These are phyloP conservation scores for Acomys russatus DNA, from an alignment of 2,797 vertebrate genomes.

Conservation along the genomic window DNA sequence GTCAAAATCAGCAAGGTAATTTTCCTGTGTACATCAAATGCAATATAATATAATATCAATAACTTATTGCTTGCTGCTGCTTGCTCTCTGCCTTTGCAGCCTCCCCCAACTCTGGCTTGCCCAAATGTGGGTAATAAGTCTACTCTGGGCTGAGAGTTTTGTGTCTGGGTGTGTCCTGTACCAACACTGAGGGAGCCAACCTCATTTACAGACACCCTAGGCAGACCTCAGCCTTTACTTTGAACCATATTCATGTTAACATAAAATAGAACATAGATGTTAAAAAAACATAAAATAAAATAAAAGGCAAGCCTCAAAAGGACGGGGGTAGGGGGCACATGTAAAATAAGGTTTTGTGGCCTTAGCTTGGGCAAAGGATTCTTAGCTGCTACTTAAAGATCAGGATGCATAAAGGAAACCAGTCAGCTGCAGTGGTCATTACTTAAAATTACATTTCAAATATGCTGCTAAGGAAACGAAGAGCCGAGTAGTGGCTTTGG, in stretches of 20 bases:
- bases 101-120: neutral
- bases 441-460: neutral
- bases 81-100: neutral
- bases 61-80: neutral
- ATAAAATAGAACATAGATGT: neutral
- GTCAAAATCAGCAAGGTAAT: conserved; percentile 21
- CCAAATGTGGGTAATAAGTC: neutral
- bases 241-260: neutral
- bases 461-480: neutral
- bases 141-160: neutral
- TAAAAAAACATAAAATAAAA: neutral
- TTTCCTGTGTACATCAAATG: conserved; percentile 12
- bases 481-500: neutral
- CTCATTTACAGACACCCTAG: neutral
- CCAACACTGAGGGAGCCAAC: neutral
- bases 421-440: neutral
- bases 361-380: conserved; percentile 24
- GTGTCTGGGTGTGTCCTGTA: neutral
- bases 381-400: neutral
- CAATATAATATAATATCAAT: neutral
- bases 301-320: neutral
- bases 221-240: neutral
- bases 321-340: neutral
- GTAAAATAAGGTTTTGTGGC: neutral
- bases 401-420: neutral